These are phyloP conservation scores for Egretta garzetta DNA, from an alignment of 2,113 vertebrate genomes.

Conservation along the genomic window DNA sequence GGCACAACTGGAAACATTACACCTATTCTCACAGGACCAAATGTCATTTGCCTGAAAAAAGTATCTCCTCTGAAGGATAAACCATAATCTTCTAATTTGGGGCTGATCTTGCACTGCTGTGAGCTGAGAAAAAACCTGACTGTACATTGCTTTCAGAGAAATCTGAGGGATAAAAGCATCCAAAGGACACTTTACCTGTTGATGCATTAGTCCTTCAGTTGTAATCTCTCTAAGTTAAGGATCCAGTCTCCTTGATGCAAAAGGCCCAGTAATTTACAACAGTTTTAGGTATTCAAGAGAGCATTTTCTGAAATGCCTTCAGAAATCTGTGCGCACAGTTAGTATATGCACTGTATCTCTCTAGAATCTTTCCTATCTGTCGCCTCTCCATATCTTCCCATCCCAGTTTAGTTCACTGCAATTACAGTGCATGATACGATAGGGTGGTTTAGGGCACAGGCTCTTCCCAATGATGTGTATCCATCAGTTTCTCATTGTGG, in stretches of 20 bases:
- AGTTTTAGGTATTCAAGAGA: background rate
- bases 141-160: background rate
- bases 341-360: background rate
- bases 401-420: background rate
- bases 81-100: background rate
- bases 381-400: background rate
- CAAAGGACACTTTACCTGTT: background rate
- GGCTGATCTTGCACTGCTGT: background rate
- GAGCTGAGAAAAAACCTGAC: background rate
- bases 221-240: background rate
- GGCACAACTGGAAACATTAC: slow-evolving; percentile 1
- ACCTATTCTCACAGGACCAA: slow-evolving; percentile 19
- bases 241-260: background rate
- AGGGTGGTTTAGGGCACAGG: background rate
- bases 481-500: background rate
- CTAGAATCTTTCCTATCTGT: background rate
- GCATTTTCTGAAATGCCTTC: background rate
- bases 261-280: background rate
- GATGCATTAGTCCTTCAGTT: background rate
- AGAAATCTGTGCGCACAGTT: rapidly evolving
- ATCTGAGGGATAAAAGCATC: background rate
- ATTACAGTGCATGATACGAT: background rate
- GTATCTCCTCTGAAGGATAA: background rate
- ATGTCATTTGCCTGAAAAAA: background rate
- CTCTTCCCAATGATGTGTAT: background rate